Conservation (phyloP, 2,797 vertebrate species). For the Sebastes iracundus region DNA sequence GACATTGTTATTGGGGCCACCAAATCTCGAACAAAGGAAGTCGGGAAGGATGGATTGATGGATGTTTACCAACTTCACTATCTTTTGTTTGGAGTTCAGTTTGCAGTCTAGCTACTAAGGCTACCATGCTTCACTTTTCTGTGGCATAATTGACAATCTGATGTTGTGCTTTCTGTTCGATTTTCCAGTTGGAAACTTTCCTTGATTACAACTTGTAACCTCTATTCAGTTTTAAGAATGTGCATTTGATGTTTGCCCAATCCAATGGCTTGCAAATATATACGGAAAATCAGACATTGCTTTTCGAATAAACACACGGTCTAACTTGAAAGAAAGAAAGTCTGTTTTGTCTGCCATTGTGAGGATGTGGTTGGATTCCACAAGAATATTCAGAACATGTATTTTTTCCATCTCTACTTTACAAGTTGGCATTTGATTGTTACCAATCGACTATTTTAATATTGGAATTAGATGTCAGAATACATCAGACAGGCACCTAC, state of each 20-base stretch:
- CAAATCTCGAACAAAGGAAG: background rate
- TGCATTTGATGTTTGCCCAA: background rate
- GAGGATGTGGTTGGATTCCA: background rate
- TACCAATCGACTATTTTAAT: background rate
- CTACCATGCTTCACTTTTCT: background rate
- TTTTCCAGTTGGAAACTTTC: background rate
- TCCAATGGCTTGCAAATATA: background rate
- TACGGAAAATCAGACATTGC: background rate
- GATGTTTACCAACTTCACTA: background rate
- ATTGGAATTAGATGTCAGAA: background rate
- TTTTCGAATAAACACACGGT: background rate
- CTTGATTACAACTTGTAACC: background rate
- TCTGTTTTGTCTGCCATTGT: background rate
- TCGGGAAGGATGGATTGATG: background rate
- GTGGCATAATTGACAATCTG: background rate
- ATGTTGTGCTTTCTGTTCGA: background rate
- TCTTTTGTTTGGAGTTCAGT: background rate
- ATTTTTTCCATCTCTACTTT: background rate
- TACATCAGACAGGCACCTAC: too few relatives aligned
- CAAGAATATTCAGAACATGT: background rate
- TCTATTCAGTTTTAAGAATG: background rate
- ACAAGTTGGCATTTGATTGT: background rate
- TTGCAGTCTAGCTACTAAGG: too few relatives aligned
- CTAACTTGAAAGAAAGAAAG: background rate
- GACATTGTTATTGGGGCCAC: background rate